These are phyloP conservation scores for Gorsachius magnificus DNA, from an alignment of 2,797 vertebrate species.

Conservation along the genomic window DNA sequence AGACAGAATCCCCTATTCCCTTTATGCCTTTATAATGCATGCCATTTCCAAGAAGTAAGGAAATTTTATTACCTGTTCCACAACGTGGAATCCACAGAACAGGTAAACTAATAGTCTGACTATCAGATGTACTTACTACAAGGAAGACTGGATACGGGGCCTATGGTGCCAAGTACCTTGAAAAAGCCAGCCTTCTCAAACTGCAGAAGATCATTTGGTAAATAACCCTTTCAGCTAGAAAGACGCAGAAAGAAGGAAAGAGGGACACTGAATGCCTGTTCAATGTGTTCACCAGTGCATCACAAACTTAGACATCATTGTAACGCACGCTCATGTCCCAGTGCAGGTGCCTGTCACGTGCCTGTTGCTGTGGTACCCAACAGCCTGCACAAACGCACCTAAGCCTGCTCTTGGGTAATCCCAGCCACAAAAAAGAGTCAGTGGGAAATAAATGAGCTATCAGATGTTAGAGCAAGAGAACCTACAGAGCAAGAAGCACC, in stretches of 20 bases:
- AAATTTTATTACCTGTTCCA: background rate
- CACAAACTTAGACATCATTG: background rate
- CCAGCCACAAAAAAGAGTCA: background rate
- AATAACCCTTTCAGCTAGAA: background rate
- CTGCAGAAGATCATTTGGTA: background rate
- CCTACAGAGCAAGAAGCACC: background rate
- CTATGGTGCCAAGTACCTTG: background rate
- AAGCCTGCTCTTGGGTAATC: no score
- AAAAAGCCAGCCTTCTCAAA: background rate
- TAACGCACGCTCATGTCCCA: fast-evolving
- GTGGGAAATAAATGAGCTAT: background rate
- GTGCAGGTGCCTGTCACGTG: fast-evolving
- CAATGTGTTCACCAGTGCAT: fast-evolving
- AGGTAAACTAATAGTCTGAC: background rate
- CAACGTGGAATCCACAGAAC: background rate
- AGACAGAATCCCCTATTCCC: background rate
- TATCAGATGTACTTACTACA: background rate
- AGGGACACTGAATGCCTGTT: background rate
- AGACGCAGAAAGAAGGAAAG: background rate
- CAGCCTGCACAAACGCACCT: background rate
- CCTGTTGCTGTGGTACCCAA: background rate
- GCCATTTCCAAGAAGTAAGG: background rate
- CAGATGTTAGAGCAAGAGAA: background rate
- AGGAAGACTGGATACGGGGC: background rate
- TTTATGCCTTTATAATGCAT: background rate